Evolutionary conservation across 2,113 vertebrate species (phyloP), one percentile per base, ranked within the genome.

Genomic region (Pachycephala philippinensis): DNA sequence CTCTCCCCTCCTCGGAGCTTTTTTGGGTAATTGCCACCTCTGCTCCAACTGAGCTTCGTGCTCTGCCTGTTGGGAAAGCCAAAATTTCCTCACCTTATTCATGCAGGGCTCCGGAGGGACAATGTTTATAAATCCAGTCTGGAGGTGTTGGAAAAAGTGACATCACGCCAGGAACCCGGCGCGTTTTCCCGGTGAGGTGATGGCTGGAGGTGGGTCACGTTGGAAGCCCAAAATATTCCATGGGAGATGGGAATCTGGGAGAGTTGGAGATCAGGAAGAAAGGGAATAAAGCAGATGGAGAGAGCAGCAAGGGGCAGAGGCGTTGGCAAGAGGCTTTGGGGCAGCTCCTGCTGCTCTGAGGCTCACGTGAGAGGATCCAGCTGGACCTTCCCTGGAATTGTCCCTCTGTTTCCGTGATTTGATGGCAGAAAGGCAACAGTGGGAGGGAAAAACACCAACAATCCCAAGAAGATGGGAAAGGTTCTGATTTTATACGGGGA

Each of bases 51-150:
- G 47, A 92, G 64, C 84, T 92, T 88, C 56, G 0, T 42, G 52
- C 35, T 71, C 64, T 52, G 44, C 75, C 85, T 81, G 1, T 93
- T 95, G 96, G 78, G 96, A 95, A 97, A 96, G 88, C 90, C 78
- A 44, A 66, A 83, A 80, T 89, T 91, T 91, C 88, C 39, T 61
- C 72, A 78, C 69, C 64, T 93, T 23, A 50, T 79, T 95, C 95
- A 87, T 0, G 6, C 80, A 77, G 28, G 50, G 27, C 6, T 77
- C 54, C 56, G 28, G 47, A 23, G 31, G 61, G 37, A 35, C 24
- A 13, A 11, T 77, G 74, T 84, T 88, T 91, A 35, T 5, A 31
- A 6, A 0, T 21, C 39, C 63, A 61, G 5, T n/a, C 84, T 23
- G 64, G 72, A 65, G 2, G 35, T 30, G 60, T 15, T 71, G 92